A percentile compares a stretch with the other conserved stretches of the same genome.
Evolutionary conservation across 2,888 invertebrate species (phyloP).

Genomic region (Muschampia plurimacula): DNA sequence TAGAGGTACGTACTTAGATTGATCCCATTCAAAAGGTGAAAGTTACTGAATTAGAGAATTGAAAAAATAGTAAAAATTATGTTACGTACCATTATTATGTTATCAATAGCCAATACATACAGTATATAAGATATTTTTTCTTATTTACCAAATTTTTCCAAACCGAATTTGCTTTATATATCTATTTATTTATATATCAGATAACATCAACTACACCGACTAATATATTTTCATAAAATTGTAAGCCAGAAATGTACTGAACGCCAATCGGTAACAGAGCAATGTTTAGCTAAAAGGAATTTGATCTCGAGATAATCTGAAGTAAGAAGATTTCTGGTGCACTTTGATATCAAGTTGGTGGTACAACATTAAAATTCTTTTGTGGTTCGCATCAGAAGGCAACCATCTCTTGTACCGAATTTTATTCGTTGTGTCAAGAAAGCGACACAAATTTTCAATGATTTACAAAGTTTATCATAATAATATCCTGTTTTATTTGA

Average conservation of each 20-base stretch:
- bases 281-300: constrained; percentile 20
- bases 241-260: neutral
- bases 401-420: neutral
- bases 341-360: constrained; percentile 34
- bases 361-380: constrained; percentile 30
- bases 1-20: too few species aligned
- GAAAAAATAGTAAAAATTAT: too few species aligned
- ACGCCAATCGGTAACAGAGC: constrained; percentile 11
- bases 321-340: constrained; percentile 35
- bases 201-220: neutral
- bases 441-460: neutral
- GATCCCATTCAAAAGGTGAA: too few species aligned
- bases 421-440: neutral
- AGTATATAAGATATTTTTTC: too few species aligned
- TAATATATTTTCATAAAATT: neutral
- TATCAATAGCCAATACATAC: neutral
- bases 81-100: neutral
- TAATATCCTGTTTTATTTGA: too few species aligned
- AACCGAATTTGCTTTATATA: neutral
- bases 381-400: constrained; percentile 9
- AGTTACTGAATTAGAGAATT: too few species aligned
- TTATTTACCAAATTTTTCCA: too few species aligned
- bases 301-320: constrained; percentile 25
- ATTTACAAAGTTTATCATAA: neutral
- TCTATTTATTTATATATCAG: neutral